phyloP scores from a whole-genome alignment of 2,113 vertebrate species.

The Spheniscus mendiculus region DNA sequence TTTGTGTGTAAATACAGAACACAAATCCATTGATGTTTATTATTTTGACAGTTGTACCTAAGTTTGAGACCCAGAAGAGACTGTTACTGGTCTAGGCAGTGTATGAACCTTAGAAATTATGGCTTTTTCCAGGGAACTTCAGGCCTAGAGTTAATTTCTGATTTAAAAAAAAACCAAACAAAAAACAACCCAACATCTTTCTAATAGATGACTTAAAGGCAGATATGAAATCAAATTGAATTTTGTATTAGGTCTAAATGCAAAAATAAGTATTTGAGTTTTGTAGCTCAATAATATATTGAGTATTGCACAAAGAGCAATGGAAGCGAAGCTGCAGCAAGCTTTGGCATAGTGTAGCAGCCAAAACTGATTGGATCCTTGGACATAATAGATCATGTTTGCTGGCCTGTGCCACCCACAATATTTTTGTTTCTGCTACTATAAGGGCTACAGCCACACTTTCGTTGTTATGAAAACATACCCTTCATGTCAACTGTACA shows the following conservation, averaged over 20 bases:
- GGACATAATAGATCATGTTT: not conserved
- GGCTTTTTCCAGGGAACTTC: not conserved
- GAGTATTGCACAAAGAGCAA: not conserved
- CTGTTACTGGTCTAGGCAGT: not conserved
- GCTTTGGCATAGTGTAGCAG: not conserved
- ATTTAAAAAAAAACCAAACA: not conserved
- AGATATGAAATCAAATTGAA: not conserved
- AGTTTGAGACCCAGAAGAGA: not conserved
- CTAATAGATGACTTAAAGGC: not conserved
- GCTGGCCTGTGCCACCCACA: not conserved
- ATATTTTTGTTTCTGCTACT: not conserved
- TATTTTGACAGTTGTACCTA: not conserved
- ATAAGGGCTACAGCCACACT: not conserved
- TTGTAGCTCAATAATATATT: not conserved
- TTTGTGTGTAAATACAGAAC: not conserved
- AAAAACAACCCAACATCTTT: not conserved
- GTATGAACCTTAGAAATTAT: not conserved
- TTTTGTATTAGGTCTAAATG: not conserved
- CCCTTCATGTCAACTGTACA: not conserved
- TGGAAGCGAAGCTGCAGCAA: not conserved
- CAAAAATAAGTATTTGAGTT: not conserved
- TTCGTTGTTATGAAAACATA: not conserved
- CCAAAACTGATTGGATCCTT: not conserved
- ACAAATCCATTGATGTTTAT: not conserved
- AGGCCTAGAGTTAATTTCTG: not conserved